phyloP scores from a whole-genome alignment of 64 coral and sea anemone species.

The Pachyseris speciosa region DNA sequence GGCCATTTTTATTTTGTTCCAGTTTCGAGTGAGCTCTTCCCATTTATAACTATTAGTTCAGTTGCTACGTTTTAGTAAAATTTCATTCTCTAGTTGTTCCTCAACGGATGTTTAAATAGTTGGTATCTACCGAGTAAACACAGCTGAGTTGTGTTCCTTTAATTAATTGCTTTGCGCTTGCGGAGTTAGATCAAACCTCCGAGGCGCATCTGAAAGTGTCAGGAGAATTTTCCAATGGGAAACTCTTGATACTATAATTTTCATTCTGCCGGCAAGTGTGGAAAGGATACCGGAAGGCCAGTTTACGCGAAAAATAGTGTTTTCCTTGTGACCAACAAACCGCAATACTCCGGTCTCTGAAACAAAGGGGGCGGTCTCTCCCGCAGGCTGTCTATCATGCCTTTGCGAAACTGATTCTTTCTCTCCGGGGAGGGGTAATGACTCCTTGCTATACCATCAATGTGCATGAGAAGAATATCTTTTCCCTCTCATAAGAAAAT shows the following conservation, averaged over 20 bases:
- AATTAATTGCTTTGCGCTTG: constrained; percentile 78
- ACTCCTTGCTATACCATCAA: not conserved
- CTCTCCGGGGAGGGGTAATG: constrained; percentile 36
- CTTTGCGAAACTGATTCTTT: constrained; percentile 63
- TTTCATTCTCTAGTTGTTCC: constrained; percentile 69
- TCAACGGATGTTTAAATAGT: constrained; percentile 89
- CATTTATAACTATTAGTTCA: not conserved
- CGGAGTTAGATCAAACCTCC: not conserved
- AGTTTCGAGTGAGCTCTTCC: constrained; percentile 1
- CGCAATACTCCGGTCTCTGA: constrained; percentile 60
- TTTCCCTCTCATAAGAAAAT: not conserved
- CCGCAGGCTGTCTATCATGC: constrained; percentile 73
- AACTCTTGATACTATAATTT: constrained; percentile 10
- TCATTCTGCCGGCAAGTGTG: constrained; percentile 18
- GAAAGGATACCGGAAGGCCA: constrained; percentile 20
- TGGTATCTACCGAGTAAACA: constrained; percentile 87
- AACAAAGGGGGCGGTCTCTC: constrained; percentile 87
- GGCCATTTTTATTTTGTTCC: too few species aligned
- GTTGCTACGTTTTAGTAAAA: constrained; percentile 74
- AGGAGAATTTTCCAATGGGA: constrained; percentile 3
- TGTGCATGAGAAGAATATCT: not conserved
- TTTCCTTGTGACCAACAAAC: constrained; percentile 29
- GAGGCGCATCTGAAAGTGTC: not conserved
- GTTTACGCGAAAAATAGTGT: constrained; percentile 13
- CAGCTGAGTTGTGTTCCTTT: constrained; percentile 84